These are phyloP conservation scores for Leptonema lineaticorne DNA, from an alignment of 1,140 invertebrate species.

Conservation along the genomic window DNA sequence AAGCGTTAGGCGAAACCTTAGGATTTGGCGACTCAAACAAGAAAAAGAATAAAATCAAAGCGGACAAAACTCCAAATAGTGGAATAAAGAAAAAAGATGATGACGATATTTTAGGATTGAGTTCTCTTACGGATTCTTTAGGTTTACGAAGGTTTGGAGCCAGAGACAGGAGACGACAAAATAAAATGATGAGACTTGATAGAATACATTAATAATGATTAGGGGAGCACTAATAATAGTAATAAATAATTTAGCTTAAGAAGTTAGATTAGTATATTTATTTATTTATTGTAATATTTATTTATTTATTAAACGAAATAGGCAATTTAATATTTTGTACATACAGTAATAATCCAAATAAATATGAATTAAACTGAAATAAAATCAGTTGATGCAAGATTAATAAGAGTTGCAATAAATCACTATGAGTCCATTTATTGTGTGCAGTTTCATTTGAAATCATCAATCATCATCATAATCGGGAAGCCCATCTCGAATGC, in stretches of 20 bases:
- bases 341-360: background rate
- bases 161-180: slow-evolving; percentile 50
- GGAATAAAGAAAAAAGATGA: slow-evolving; percentile 36
- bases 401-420: background rate
- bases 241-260: slow-evolving; percentile 41
- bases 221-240: slow-evolving; percentile 36
- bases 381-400: background rate
- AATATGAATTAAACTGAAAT: background rate
- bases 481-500: background rate
- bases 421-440: background rate
- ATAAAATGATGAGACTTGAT: slow-evolving; percentile 55
- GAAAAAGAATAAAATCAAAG: slow-evolving; percentile 46
- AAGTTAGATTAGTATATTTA: slow-evolving; percentile 48
- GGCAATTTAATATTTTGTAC: background rate
- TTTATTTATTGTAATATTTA: slow-evolving; percentile 45
- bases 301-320: slow-evolving; percentile 42
- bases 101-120: slow-evolving; percentile 28
- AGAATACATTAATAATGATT: slow-evolving; percentile 46
- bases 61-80: slow-evolving; percentile 4
- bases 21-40: slow-evolving; percentile 45
- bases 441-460: background rate
- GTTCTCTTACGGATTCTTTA: slow-evolving; percentile 31
- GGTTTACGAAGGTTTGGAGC: slow-evolving; percentile 35
- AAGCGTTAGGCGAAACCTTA: slow-evolving; percentile 44
- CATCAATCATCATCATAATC: background rate